Percentiles rank a stretch among this genome's conserved stretches.
Evolutionary conservation across 2,113 vertebrate genomes (phyloP).

Genomic region (Cygnus buccinator): DNA sequence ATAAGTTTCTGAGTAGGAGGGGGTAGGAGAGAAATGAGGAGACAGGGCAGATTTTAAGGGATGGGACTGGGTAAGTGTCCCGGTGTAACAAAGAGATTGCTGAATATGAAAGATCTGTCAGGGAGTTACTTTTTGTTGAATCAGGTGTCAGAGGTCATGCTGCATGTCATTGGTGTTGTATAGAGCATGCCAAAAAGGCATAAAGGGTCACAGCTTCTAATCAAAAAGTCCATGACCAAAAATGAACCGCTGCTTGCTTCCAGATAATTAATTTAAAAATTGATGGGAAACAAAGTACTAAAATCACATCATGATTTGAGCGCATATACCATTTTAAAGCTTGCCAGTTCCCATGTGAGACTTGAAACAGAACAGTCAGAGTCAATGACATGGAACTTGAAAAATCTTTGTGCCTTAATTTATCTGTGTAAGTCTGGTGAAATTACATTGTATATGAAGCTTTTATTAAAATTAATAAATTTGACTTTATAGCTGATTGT

Average conservation of each 20-base stretch:
- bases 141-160: constrained; percentile 88
- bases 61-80: constrained; percentile 66
- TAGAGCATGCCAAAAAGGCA: constrained; percentile 82
- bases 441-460: not conserved
- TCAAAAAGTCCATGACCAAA: constrained; percentile 91
- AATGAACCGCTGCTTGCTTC: constrained; percentile 92
- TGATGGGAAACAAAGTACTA: constrained; percentile 82
- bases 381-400: not conserved
- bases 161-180: constrained; percentile 82
- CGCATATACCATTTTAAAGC: constrained; percentile 43
- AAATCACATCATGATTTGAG: constrained; percentile 69
- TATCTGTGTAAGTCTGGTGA: not conserved
- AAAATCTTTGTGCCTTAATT: not conserved
- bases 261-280: constrained; percentile 95
- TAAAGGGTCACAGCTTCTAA: constrained; percentile 86
- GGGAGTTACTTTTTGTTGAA: constrained; percentile 87
- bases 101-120: constrained; percentile 77
- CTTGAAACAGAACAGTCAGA: not conserved
- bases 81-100: constrained; percentile 79
- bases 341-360: not conserved
- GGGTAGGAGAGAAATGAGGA: constrained; percentile 2
- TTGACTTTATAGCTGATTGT: not conserved
- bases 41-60: constrained; percentile 25
- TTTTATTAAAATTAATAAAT: not conserved
- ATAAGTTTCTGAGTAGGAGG: constrained; percentile 37